Percentiles rank a stretch among this genome's conserved stretches.
phyloP scores from a whole-genome alignment of 2,797 vertebrate genomes.

The Liasis olivaceus region DNA sequence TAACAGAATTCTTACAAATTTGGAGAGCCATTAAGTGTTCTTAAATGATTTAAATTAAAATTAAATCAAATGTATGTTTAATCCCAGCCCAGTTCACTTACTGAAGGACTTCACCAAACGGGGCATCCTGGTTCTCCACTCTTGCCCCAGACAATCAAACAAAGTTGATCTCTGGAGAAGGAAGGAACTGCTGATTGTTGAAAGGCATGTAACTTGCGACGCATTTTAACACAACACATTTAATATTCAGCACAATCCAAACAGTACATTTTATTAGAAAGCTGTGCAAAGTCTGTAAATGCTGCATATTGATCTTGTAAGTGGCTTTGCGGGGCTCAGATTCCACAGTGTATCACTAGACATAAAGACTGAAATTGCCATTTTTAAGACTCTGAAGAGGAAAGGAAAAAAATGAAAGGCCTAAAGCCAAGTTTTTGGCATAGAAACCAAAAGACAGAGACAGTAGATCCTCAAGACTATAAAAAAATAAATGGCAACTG shows the following conservation, averaged over 20 bases:
- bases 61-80: not conserved
- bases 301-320: conserved; percentile 39
- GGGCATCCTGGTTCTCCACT: not conserved
- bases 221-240: conserved; percentile 52
- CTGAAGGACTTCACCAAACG: not conserved
- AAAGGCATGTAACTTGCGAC: conserved; percentile 25
- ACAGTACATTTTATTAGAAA: conserved; percentile 38
- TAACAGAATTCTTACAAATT: not conserved
- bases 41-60: not conserved
- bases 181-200: not conserved
- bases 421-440: conserved; percentile 25
- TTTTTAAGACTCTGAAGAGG: not conserved
- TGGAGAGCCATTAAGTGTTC: not conserved
- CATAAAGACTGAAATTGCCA: not conserved
- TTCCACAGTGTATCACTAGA: conserved; percentile 16
- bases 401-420: conserved; percentile 26
- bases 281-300: conserved; percentile 28
- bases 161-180: not conserved
- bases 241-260: conserved; percentile 54
- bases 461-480: not conserved
- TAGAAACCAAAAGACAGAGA: conserved; percentile 26
- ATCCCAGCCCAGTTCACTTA: not conserved
- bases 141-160: not conserved
- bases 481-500: not conserved
- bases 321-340: not conserved